Evolutionary conservation across 2,113 vertebrate species (phyloP).

Genomic region (Choloepus hoffmanni): DNA sequence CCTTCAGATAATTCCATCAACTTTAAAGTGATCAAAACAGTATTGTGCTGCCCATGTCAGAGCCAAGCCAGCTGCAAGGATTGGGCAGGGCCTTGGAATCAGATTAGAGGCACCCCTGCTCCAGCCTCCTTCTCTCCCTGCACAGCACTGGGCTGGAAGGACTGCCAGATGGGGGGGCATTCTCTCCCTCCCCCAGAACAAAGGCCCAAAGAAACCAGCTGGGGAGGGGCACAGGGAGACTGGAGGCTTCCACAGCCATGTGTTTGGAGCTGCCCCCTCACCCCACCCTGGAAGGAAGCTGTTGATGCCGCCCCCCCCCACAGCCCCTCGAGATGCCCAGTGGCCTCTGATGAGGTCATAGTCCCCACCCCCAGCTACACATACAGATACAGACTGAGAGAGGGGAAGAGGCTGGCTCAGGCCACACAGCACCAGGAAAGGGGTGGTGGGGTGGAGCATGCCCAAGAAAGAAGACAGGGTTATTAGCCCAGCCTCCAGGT

Average conservation of each 20-base stretch:
- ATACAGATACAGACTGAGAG: background rate
- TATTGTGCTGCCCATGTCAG: background rate
- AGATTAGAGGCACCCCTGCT: background rate
- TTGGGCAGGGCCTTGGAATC: background rate
- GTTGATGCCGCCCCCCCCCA: background rate
- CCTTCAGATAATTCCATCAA: constrained; percentile 56
- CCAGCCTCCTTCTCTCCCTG: background rate
- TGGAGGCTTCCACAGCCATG: background rate
- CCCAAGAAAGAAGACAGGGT: background rate
- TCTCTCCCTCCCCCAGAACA: background rate
- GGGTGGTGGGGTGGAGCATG: too few relatives aligned
- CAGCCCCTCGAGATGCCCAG: background rate
- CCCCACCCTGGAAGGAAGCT: background rate
- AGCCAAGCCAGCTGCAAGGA: background rate
- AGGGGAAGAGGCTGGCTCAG: background rate
- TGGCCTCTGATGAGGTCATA: background rate
- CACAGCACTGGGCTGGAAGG: background rate
- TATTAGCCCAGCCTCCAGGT: background rate
- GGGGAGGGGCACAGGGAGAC: background rate
- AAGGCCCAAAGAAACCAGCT: background rate
- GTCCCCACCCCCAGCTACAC: background rate
- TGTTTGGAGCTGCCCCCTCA: background rate
- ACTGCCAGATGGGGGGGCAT: background rate
- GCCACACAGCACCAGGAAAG: background rate
- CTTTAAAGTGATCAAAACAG: constrained; percentile 18